These are phyloP conservation scores for Bufo gargarizans DNA, from an alignment of 2,113 vertebrate genomes.

Conservation along the genomic window DNA sequence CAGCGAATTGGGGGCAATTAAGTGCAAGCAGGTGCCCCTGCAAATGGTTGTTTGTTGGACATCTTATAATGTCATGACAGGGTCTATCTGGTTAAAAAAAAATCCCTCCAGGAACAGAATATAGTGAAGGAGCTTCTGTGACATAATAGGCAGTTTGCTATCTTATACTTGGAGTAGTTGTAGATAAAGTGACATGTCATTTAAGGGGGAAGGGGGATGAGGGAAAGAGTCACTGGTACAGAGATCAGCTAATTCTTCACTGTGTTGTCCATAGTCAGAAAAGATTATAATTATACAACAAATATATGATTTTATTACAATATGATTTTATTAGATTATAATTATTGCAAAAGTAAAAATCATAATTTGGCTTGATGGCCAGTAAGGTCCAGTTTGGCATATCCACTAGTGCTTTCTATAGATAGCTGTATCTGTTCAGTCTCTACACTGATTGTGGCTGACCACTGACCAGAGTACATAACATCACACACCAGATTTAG, in stretches of 20 bases:
- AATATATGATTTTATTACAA: background rate
- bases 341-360: background rate
- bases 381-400: background rate
- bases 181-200: slow-evolving; percentile 27
- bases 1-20: background rate
- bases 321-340: background rate
- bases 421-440: background rate
- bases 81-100: background rate
- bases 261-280: background rate
- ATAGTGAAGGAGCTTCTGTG: background rate
- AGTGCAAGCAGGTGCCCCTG: background rate
- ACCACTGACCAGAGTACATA: background rate
- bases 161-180: slow-evolving; percentile 34
- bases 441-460: slow-evolving; percentile 7
- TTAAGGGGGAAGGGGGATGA: background rate
- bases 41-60: background rate
- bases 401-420: background rate
- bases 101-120: background rate
- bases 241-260: background rate
- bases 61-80: background rate
- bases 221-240: background rate
- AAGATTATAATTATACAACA: background rate
- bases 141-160: slow-evolving; percentile 28
- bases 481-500: background rate
- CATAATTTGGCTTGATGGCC: background rate